Evolutionary conservation across 2,113 vertebrate species (phyloP), one percentile per base, ranked within the genome.

Genomic region (Notechis scutatus): DNA sequence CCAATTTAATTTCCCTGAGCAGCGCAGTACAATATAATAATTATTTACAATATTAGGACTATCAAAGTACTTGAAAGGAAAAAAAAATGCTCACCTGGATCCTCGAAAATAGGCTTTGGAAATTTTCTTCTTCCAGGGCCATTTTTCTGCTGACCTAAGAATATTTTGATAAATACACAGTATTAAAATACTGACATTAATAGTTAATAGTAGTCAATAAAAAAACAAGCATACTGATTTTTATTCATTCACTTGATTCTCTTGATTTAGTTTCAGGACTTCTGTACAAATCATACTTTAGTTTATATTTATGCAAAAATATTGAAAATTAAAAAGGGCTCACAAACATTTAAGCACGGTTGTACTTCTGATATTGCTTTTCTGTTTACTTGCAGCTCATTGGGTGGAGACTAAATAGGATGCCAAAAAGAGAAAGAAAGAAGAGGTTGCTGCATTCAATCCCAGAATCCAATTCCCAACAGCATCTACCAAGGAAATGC

Each of bases 31-130:
- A 55, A 9, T 39, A 81, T 34, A 81, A 81, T 9, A 39, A 81
- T 42, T 34, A 74, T 74, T 81, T 42, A 39, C 2, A 81, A 81
- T 34, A 21, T 81, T n/a, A 14, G 47, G 14, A 88, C 2, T 42
- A 21, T 85, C 23, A 55, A 85, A 42, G 29, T 50, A 23, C 90
- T 45, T 88, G 90, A 64, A 93, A 11, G 85, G 85, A 85, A 47
- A 94, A 93, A 95, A 93, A 94, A 95, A 93, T 45, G 87, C 97
- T 97, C 89, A 99, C 99, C 99, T 98, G 93, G 99, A 99, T 92
- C 99, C 99, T 97, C 99, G 98, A 95, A 99, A 99, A 97, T 99
- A 99, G 10, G 98, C 99, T 97, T 97, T 99, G 52, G 98, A 96
- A 88, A 98, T 98, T 96, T 99, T 99, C 97, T 98, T 98, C 96